These are phyloP conservation scores for Sebastes goodei DNA, from an alignment of 2,797 vertebrate species.

Conservation along the genomic window DNA sequence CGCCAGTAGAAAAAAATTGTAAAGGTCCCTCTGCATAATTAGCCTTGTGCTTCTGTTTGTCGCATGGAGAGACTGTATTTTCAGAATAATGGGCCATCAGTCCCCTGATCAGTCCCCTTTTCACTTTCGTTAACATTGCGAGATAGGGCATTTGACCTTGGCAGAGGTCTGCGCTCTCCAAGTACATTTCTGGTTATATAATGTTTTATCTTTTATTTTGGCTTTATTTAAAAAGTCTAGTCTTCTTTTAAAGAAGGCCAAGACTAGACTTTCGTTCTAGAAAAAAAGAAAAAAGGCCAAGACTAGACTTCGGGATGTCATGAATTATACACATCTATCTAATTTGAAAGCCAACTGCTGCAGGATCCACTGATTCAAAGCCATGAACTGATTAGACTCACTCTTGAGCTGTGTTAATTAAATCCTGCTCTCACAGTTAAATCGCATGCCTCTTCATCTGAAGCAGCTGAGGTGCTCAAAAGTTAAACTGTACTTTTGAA, in stretches of 20 bases:
- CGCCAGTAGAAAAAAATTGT: too few relatives aligned
- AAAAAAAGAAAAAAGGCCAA: too few relatives aligned
- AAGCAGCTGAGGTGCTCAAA: background rate
- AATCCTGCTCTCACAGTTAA: slow-evolving; percentile 8
- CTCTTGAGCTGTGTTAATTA: slow-evolving; percentile 29
- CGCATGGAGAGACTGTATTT: too few relatives aligned
- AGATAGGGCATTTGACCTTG: background rate
- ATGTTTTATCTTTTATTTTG: background rate
- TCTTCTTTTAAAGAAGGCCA: too few relatives aligned
- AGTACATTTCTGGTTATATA: background rate
- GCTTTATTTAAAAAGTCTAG: background rate
- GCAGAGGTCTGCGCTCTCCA: background rate
- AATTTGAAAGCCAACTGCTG: slow-evolving; percentile 19
- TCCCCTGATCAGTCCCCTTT: too few relatives aligned
- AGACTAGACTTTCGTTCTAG: background rate
- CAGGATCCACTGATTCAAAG: slow-evolving; percentile 17
- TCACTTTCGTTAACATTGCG: background rate
- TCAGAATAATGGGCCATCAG: too few relatives aligned
- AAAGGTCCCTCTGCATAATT: too few relatives aligned
- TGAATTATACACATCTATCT: background rate
- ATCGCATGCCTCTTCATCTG: background rate
- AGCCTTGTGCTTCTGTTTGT: too few relatives aligned
- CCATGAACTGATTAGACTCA: slow-evolving; percentile 24
- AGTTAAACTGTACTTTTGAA: background rate
- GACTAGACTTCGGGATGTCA: background rate